Evolutionary conservation across 2,113 vertebrate species (phyloP), one percentile per base, ranked within the genome.

Genomic region (Origma solitaria): DNA sequence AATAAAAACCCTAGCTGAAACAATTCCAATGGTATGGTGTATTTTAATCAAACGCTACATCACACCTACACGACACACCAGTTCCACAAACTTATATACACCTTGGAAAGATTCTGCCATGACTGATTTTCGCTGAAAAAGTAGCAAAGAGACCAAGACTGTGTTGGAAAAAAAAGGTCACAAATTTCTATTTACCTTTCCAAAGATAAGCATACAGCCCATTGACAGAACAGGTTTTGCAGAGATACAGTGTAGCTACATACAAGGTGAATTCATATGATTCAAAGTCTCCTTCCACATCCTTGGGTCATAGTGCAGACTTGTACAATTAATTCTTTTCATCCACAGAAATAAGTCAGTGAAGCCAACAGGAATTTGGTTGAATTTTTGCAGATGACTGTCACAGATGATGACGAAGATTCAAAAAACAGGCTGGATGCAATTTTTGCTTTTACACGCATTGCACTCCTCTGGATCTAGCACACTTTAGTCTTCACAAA

Each of bases 31-130:
- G 31, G 27, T 15, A 53, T 15, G 11, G 11, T 2, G 15, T 31
- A 15, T 9, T 57, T 71, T 44, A 22, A 44, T 33, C 82, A 47
- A 77, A 33, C 3, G 3, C n/a, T 27, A 7, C 12, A 22, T 62
- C 19, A 6, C 3, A 5, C 14, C 13, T 9, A 18, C 0, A 0
- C 10, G 22, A 49, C 31, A 28, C 12, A 31, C 6, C 65, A 22
- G 18, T 37, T 70, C 51, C 27, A 33, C 61, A 66, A 44, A 33
- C 4, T n/a, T n/a, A 21, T 0, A 27, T 0, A 13, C 14, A 30
- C 28, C 61, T 66, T 51, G 25, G 27, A 44, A 61, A 69, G 18
- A 10, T 56, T 18, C 49, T 6, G 23, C 38, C 47, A 15, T 6
- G 23, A 44, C 45, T 37, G 19, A 37, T 51, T 66, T 71, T 62